Base-by-base conservation (phyloP, 2,797 vertebrate species). In the Falco novaeseelandiae region DNA sequence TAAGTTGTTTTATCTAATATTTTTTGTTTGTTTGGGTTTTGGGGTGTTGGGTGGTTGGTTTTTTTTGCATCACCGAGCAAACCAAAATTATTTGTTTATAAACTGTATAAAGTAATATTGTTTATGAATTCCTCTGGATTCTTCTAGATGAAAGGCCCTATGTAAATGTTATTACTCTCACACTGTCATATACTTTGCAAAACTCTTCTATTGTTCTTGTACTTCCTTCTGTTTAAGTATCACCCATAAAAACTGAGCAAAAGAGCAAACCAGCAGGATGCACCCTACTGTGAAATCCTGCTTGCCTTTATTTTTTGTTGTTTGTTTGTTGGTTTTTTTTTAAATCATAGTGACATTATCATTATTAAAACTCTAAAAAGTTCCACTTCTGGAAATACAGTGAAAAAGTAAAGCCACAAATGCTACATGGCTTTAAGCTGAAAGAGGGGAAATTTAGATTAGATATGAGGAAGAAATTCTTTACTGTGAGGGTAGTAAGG, bases 91-190 rank as follows among this genome's bases (percentile, higher is more conserved):
- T 91, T 96, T 97, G 97, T 97, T 97, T 97, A 96, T 97, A 95
- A 95, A 94, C 81, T 87, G 74, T 63, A 78, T 92, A 84, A 97
- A 97, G 93, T 49, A 94, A 97, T 81, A 89, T 6, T 96, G 96
- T 97, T 97, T 97, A 97, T 63, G 93, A 95, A 97, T 95, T 97
- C 95, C 88, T 95, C 91, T n/a, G 93, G 90, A 93, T 58, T 92
- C 63, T 94, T 87, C 62, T 65, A 97, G 96, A 96, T 97, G 91
- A 97, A 97, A 97, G 94, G 80, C 80, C 57, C 89, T 71, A 67
- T 82, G 86, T 89, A 94, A 96, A 97, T 74, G 96, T 93, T 96
- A 91, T 92, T 92, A 27, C 93, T 96, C 89, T 95, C 87, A 86
- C 87, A 74, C 87, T 94, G 93, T 72, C 91, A 96, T 62, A 78